These are phyloP conservation scores for Drosophila meridiana DNA, from an alignment of 2,888 invertebrate species.

Conservation along the genomic window DNA sequence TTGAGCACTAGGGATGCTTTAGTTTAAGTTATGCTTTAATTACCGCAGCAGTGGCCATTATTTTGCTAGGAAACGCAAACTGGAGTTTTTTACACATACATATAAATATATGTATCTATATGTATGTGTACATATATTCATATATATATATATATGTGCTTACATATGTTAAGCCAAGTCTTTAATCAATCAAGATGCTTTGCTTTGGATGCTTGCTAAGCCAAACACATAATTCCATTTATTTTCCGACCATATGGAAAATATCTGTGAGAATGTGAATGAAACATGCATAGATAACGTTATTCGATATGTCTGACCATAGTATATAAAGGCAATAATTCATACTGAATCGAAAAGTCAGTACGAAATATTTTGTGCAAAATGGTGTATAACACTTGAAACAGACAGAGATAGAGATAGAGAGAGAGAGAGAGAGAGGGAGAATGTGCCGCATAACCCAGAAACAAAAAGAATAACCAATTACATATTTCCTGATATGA, in stretches of 20 bases:
- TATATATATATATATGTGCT: slow-evolving; percentile 7
- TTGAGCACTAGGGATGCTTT: slow-evolving; percentile 49
- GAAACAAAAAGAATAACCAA: slow-evolving; percentile 29
- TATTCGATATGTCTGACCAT: slow-evolving; percentile 8
- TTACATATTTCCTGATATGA: slow-evolving; percentile 21
- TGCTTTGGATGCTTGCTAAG: slow-evolving; percentile 8
- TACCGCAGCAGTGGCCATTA: slow-evolving; percentile 58
- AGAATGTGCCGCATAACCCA: slow-evolving; percentile 28
- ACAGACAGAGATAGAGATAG: slow-evolving; percentile 7
- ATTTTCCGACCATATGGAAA: slow-evolving; percentile 52
- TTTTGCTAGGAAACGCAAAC: slow-evolving; percentile 37
- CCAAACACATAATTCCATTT: slow-evolving; percentile 40
- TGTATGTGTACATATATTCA: slow-evolving; percentile 8
- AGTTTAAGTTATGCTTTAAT: slow-evolving; percentile 53
- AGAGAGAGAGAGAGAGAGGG: slow-evolving; percentile 1
- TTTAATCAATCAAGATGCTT: neutral
- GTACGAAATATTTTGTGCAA: slow-evolving; percentile 30
- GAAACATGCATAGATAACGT: slow-evolving; percentile 8
- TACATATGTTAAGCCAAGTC: slow-evolving; percentile 18
- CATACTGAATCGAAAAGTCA: neutral
- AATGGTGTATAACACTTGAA: slow-evolving; percentile 32
- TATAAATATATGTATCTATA: slow-evolving; percentile 1
- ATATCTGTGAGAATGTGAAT: slow-evolving; percentile 46
- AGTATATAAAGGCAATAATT: slow-evolving; percentile 2
- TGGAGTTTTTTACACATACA: slow-evolving; percentile 23